Base-by-base conservation (phyloP, 2,797 vertebrate species). In the Sciurus vulgaris region DNA sequence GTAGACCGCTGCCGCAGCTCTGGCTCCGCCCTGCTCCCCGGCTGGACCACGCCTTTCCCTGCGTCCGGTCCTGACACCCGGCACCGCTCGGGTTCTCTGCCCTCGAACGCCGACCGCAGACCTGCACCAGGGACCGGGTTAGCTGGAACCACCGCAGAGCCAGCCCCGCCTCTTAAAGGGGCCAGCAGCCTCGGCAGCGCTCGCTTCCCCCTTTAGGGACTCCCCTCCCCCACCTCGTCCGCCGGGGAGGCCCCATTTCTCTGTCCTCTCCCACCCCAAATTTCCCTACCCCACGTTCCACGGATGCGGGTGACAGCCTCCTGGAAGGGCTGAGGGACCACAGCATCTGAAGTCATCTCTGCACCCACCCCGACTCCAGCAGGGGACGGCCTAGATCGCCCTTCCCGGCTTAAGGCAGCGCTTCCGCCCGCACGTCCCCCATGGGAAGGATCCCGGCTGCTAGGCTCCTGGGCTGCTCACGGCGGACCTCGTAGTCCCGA, bases 101-200 rank as follows among this genome's bases (percentile, higher is more conserved):
- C 26, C 1, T 0, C 22, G 70, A 20, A 76, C 70, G 0, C 1
- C 26, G 82, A 47, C 96, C 69, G 86, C 92, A 94, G 86, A 84
- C 84, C 93, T 26, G 95, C 93, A 35, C 24, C 61, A 20, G 61
- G 47, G 78, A 22, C 61, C 24, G 1, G 20, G 51, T 61, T 69
- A 74, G 94, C 81, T 35, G 54, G 33, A 33, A 51, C 77, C 67
- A 78, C 78, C 47, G 97, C 97, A 95, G 92, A 91, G 91, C 67
- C 67, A 10, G 88, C 85, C 81, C 86, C 28, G 91, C 96, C 94
- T 93, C 97, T 97, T 97, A 96, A 98, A 97, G 97, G 96, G 61
- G 14, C 93, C 82, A 6, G 61, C 74, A 8, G 49, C 72, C 81
- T 30, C 38, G 51, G 72, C 73, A 67, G 22, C 9, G 76, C 47